A percentile compares a stretch with the other conserved stretches of the same genome.
These are phyloP conservation scores for Eulithis testata DNA, from an alignment of 2,888 invertebrate genomes.

Conservation along the genomic window DNA sequence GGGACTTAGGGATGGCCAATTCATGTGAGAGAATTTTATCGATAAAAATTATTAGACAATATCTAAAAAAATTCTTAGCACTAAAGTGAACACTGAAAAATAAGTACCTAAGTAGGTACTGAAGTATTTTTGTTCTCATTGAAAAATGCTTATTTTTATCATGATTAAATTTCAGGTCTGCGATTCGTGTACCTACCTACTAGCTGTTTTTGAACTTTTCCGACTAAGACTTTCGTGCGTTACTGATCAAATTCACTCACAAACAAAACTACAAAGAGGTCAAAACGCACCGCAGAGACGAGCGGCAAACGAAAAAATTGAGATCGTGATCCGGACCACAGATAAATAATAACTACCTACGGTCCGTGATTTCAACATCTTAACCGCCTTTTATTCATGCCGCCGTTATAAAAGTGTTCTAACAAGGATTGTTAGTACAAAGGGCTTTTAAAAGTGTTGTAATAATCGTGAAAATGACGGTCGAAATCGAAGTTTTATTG, in stretches of 20 bases:
- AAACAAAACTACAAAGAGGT: conserved; percentile 30
- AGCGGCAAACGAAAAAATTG: conserved; percentile 17
- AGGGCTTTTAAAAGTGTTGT: not conserved
- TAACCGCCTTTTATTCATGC: conserved; percentile 17
- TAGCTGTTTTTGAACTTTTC: not conserved
- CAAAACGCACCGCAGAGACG: not conserved
- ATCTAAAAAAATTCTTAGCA: too few species aligned
- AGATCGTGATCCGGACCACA: conserved; percentile 33
- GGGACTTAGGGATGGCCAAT: too few species aligned
- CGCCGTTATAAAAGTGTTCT: conserved; percentile 9
- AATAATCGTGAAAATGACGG: not conserved
- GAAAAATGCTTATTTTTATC: not conserved
- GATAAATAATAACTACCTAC: conserved; percentile 13
- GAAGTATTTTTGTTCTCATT: not conserved
- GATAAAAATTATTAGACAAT: too few species aligned
- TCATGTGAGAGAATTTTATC: too few species aligned
- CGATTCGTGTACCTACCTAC: not conserved
- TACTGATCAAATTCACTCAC: conserved; percentile 26
- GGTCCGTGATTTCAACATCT: conserved; percentile 20
- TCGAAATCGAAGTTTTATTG: too few species aligned
- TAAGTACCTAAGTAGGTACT: too few species aligned
- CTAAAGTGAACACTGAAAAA: too few species aligned
- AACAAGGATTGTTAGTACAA: conserved; percentile 7
- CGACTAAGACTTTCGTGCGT: conserved; percentile 34
- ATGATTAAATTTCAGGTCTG: too few species aligned